Percentiles rank a stretch among this genome's conserved stretches.
These are phyloP conservation scores for Bradysia coprophila DNA, from an alignment of 1,140 invertebrate species.

Conservation along the genomic window DNA sequence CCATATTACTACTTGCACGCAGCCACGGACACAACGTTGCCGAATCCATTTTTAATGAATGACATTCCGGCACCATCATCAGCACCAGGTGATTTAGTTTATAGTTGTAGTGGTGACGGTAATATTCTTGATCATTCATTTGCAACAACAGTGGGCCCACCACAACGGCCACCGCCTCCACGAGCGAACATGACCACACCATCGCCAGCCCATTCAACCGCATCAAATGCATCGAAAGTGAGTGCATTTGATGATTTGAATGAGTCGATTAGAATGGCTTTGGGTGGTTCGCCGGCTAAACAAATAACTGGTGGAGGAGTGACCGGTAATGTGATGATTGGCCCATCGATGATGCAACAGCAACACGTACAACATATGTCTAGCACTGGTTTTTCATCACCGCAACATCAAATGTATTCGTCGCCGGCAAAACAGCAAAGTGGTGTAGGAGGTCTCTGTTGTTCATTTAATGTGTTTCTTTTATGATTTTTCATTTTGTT, in stretches of 20 bases:
- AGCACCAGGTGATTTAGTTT: constrained; percentile 3
- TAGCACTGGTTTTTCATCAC: constrained; percentile 8
- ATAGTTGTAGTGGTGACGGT: background rate
- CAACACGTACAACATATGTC: constrained; percentile 27
- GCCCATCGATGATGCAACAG: constrained; percentile 30
- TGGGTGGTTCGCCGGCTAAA: constrained; percentile 39
- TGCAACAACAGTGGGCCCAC: background rate
- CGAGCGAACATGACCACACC: constrained; percentile 28
- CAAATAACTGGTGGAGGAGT: constrained; percentile 10
- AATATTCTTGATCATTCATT: background rate
- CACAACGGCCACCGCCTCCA: constrained; percentile 4
- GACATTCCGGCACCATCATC: constrained; percentile 4
- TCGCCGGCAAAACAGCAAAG: constrained; percentile 1
- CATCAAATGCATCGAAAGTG: constrained; percentile 28
- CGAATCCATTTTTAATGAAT: constrained; percentile 15
- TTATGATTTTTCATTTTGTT: background rate
- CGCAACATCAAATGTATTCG: background rate
- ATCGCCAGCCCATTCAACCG: constrained; percentile 28
- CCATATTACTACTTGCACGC: constrained; percentile 16
- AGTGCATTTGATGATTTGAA: constrained; percentile 52
- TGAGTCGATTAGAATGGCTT: constrained; percentile 44
- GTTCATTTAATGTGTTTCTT: background rate
- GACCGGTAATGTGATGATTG: constrained; percentile 3
- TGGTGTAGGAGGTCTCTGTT: background rate
- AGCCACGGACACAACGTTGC: constrained; percentile 10